These are phyloP conservation scores for Bombylius major DNA, from an alignment of 2,888 invertebrate species.

Conservation along the genomic window DNA sequence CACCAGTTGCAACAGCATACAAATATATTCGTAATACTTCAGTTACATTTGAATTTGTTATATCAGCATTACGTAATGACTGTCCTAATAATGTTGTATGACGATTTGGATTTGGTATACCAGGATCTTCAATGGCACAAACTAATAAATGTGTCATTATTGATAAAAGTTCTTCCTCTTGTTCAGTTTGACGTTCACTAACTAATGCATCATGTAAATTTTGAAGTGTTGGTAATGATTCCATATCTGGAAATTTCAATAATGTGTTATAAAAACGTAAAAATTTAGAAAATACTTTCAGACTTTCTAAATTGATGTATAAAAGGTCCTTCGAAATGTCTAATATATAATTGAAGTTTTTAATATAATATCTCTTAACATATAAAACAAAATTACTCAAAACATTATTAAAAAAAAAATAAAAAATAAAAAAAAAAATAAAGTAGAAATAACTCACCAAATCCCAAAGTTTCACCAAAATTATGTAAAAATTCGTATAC, in stretches of 20 bases:
- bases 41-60: conserved; percentile 81
- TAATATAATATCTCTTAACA: no score
- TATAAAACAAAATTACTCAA: no score
- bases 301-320: no score
- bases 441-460: conserved; percentile 48
- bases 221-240: conserved; percentile 73
- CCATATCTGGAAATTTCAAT: conserved; percentile 51
- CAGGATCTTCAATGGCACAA: conserved; percentile 88
- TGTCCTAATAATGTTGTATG: conserved; percentile 85
- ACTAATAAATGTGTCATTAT: conserved; percentile 81
- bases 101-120: conserved; percentile 76
- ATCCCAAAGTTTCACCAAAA: conserved; percentile 88
- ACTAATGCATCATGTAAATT: conserved; percentile 76
- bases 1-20: conserved; percentile 78
- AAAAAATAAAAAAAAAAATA: no score
- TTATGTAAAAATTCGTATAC: conserved; percentile 94
- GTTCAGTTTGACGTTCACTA: conserved; percentile 58
- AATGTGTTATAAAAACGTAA: not conserved
- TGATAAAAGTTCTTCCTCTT: conserved; percentile 73
- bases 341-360: no score
- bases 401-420: no score
- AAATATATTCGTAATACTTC: conserved; percentile 86
- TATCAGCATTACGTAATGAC: conserved; percentile 76
- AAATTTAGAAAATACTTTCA: not conserved
- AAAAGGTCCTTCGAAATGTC: no score